These are phyloP conservation scores for Pollenia griseotomentosa DNA, from an alignment of 2,888 invertebrate genomes.

Conservation along the genomic window DNA sequence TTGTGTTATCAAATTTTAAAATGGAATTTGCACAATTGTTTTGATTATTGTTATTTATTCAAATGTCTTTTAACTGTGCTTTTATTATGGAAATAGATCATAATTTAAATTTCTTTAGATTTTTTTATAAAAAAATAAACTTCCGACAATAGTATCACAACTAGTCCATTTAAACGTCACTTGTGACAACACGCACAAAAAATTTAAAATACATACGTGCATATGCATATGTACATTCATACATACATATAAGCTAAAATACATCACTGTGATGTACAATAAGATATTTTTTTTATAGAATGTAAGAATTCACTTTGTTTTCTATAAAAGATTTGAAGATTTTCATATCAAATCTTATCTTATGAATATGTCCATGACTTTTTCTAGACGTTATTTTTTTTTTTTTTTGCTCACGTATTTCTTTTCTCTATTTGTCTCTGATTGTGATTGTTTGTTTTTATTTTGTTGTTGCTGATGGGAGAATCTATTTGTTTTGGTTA, in stretches of 20 bases:
- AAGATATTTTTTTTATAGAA: not conserved
- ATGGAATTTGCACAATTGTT: slow-evolving; percentile 2
- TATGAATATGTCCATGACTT: slow-evolving; percentile 74
- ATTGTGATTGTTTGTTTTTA: slow-evolving; percentile 14
- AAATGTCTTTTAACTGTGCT: not conserved
- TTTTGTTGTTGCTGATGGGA: slow-evolving; percentile 24
- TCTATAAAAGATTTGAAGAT: slow-evolving; percentile 51
- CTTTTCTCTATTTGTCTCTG: slow-evolving; percentile 34
- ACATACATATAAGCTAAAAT: no score
- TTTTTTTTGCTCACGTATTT: slow-evolving; percentile 9
- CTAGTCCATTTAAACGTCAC: slow-evolving; percentile 59
- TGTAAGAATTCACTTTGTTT: slow-evolving; percentile 46
- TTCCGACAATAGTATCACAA: slow-evolving; percentile 71
- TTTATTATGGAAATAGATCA: slow-evolving; percentile 30
- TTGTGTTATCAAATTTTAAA: not conserved
- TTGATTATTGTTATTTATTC: slow-evolving; percentile 10
- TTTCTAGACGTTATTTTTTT: slow-evolving; percentile 44
- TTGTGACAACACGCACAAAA: slow-evolving; percentile 27
- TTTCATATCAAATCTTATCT: slow-evolving; percentile 43
- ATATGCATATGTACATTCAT: not conserved
- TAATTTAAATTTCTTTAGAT: slow-evolving; percentile 50
- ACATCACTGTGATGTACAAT: no score
- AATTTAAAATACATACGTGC: not conserved
- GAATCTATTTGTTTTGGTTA: slow-evolving; percentile 37
- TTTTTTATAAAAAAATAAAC: slow-evolving; percentile 52